A percentile compares a stretch with the other conserved stretches of the same genome.
These are phyloP conservation scores for Armadillidium nasatum DNA, from an alignment of 1,140 invertebrate genomes.

Conservation along the genomic window DNA sequence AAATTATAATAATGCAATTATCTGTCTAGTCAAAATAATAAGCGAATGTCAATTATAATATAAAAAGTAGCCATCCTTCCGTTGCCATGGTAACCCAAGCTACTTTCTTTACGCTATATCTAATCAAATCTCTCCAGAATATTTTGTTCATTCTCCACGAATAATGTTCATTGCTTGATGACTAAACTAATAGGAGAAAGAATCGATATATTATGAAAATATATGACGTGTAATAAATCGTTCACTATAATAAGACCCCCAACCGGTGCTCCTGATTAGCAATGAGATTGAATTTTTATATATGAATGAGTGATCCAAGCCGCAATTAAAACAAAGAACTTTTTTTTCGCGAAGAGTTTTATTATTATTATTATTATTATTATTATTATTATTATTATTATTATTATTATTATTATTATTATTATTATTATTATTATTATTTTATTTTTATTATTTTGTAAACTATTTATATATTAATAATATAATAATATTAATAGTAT, in stretches of 20 bases:
- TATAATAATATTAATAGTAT: no score
- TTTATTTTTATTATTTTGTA: no score
- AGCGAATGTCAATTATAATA: not conserved
- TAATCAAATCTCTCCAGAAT: not conserved
- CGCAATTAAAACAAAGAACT: not conserved
- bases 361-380: no score
- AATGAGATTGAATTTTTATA: constrained; percentile 4
- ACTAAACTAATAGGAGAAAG: not conserved
- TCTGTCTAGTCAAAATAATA: not conserved
- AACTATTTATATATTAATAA: no score
- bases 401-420: no score
- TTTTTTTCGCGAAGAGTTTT: no score
- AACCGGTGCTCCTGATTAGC: not conserved
- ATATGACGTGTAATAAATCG: not conserved
- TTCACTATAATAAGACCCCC: constrained; percentile 1
- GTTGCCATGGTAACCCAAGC: not conserved
- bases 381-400: no score
- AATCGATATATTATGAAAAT: constrained; percentile 9
- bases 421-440: no score
- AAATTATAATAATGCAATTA: not conserved
- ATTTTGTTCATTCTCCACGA: not conserved
- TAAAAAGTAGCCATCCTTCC: not conserved
- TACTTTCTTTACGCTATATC: constrained; percentile 4
- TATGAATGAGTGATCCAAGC: constrained; percentile 3
- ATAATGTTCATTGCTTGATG: not conserved